Evolutionary conservation across 2,888 invertebrate genomes (phyloP), one percentile per base, ranked within the genome.

Genomic region (Microplitis manilae): DNA sequence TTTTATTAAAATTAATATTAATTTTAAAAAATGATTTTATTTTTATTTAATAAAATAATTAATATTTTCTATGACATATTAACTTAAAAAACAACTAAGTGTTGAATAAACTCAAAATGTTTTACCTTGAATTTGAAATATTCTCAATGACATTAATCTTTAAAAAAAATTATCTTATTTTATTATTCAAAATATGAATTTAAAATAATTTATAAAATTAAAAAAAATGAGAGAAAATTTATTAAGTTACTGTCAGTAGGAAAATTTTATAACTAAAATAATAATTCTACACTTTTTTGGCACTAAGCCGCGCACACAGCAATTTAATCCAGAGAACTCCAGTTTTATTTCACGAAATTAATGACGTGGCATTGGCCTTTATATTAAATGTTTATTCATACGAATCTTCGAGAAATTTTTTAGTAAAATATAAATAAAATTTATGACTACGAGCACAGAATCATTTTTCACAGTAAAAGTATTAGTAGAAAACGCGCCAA

Each of bases 121-220:
- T 79, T 85, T 83, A 87, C 86, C 85, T 86, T 80, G 84, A 73
- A 85, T 85, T 73, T 84, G 81, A 74, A 82, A 83, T 73, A 86
- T 82, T 75, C 84, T 80, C 70, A 87, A 80, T 77, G 85, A 80
- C 85, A 86, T 86, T 15, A 17, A 59, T 39, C 7, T 68, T 68
- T 7, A 40, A 68, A 5, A 17, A 8, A 50, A 50, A 39, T 17
- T 7, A 40, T 39, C 6, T 9, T 40, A 17, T 68, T 15, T 17
- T 41, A 20, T 69, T 68, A 41, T 41, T 17, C 17, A 5, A 5
- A 5, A 30, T 30, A 60, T 59, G 30, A 50, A 50, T 50, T 13
- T 50, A 50, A 50, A 30, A 30, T 30, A 30, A 50, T 50, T 50
- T 50, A 50, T 50, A 50, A 30, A 30, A 0, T 13, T 72, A 61